A percentile compares a stretch with the other conserved stretches of the same genome.
Conservation (phyloP, 2,797 vertebrate species). For the Amazona ochrocephala region DNA sequence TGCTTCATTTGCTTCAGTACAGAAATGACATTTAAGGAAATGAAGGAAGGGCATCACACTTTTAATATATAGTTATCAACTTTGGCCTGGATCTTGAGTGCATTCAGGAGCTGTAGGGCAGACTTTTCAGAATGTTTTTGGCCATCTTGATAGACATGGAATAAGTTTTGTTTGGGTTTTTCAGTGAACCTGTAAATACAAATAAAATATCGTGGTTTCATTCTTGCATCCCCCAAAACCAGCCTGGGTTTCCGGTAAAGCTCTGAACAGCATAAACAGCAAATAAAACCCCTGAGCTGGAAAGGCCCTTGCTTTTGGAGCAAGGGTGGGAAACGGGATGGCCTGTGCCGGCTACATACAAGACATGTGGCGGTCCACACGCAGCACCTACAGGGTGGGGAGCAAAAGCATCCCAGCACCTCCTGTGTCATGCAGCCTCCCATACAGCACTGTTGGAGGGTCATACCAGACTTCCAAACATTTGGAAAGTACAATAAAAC, state of each 20-base stretch:
- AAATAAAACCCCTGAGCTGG: not conserved
- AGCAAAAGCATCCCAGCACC: not conserved
- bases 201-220: not conserved
- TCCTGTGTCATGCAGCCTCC: not conserved
- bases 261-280: not conserved
- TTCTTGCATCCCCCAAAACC: not conserved
- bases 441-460: rapidly evolving
- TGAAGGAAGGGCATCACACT: not conserved
- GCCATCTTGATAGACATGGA: not conserved
- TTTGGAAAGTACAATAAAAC: not conserved
- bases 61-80: rapidly evolving
- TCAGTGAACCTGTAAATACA: not conserved
- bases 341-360: not conserved
- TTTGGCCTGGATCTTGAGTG: not conserved
- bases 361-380: not conserved
- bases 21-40: not conserved
- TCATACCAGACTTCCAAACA: not conserved
- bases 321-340: not conserved
- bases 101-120: not conserved
- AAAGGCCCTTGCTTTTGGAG: not conserved
- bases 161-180: not conserved
- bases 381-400: not conserved
- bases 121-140: not conserved
- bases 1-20: not conserved
- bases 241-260: rapidly evolving